Evolutionary conservation across 2,797 vertebrate genomes (phyloP), one percentile per base, ranked within the genome.

Genomic region (Catamblyrhynchus diadema): DNA sequence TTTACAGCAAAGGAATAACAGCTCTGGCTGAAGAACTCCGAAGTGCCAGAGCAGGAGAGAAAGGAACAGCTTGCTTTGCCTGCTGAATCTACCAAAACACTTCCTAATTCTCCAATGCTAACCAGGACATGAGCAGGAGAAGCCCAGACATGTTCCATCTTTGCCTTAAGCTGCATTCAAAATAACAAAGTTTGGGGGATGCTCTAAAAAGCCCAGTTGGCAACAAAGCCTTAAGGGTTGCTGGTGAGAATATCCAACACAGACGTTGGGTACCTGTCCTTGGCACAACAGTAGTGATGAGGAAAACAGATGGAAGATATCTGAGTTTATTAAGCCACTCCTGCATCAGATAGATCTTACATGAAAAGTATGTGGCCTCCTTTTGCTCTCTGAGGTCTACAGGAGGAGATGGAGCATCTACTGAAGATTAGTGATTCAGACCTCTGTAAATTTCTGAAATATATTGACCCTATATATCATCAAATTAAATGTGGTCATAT

Each of bases 81-180:
- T 39, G 28, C n/a, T 72, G 24, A 39, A 45, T 32, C 18, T 28
- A 72, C 47, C 51, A 64, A 47, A 88, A 42, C 14, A 47, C 16
- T 69, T 54, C 10, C 33, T 15, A 51, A 27, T 50, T 75, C 27
- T 53, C 47, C 61, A 45, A 3, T 21, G 28, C 23, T 16, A 66
- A 48, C 9, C 8, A 39, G 57, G 74, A 61, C 54, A 41, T 0
- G 1, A 79, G 32, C 35, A 92, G 61, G 35, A 56, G 51, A 82
- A 77, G 17, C 32, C 23, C n/a, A 69, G 48, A 57, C 0, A 0
- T 0, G 0, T 10, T 53, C 18, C n/a, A 41, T 32, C 12, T 74
- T 77, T 88, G 21, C 37, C 62, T 73, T 57, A 35, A 44, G 20
- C 20, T 4, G 21, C 47, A 27, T 33, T 48, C 35, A 53, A 79